Percentiles rank a stretch among this genome's conserved stretches.
These are phyloP conservation scores for Prenolepis imparis DNA, from an alignment of 2,888 invertebrate species.

Conservation along the genomic window DNA sequence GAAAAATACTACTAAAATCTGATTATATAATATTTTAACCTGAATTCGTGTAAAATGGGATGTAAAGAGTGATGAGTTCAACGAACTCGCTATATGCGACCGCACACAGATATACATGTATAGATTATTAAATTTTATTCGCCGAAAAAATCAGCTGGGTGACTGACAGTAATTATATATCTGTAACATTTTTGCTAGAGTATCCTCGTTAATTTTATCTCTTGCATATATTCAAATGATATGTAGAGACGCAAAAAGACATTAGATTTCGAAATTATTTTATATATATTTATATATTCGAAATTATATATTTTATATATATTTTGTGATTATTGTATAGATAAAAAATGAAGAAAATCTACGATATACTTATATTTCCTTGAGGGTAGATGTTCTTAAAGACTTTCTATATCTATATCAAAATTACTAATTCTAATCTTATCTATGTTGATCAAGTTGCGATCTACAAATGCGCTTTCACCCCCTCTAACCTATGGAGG, in stretches of 20 bases:
- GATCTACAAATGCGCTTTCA: constrained; percentile 30
- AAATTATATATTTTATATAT: neutral
- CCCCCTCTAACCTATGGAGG: neutral
- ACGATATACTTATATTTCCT: neutral
- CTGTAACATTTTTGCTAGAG: neutral
- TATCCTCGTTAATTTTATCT: neutral
- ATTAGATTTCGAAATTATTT: constrained; percentile 16
- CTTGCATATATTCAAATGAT: neutral
- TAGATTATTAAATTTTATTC: constrained; percentile 38
- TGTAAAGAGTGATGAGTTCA: constrained; percentile 22
- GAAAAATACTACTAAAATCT: constrained; percentile 34
- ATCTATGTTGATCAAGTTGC: constrained; percentile 15
- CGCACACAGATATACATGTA: neutral
- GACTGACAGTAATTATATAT: constrained; percentile 7
- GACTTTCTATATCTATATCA: neutral
- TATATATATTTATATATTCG: neutral
- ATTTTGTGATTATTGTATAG: neutral
- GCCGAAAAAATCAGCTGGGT: neutral
- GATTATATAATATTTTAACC: constrained; percentile 46
- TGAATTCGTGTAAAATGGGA: constrained; percentile 18
- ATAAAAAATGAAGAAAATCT: neutral
- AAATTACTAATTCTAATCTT: neutral
- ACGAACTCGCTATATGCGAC: constrained; percentile 18
- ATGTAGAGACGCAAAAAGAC: neutral
- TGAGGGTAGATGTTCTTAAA: neutral